Evolutionary conservation across 2,797 vertebrate genomes (phyloP), one percentile per base, ranked within the genome.

Genomic region (Valencia hispanica): DNA sequence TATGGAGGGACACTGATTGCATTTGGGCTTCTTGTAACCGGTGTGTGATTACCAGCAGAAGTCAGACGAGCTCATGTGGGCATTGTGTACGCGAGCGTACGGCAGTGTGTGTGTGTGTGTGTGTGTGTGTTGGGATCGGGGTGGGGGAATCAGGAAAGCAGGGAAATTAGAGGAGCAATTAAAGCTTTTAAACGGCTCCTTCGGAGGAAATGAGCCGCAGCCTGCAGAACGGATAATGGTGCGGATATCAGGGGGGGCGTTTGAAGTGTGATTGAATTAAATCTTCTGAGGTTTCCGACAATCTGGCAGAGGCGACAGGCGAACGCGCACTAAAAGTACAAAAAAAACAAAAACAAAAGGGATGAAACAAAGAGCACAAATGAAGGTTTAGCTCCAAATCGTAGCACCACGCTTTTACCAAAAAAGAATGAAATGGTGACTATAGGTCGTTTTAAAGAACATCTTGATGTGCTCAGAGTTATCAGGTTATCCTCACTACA

Each of bases 161-260:
- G 86, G 82, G 87, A 89, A 89, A 92, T 91, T 88, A 85, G 86
- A 88, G 83, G 51, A 83, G 77, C 89, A 88, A 89, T 92, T 94
- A 91, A 68, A 72, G 88, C 84, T 79, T 87, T 89, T 87, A 86
- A 93, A 93, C 91, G 90, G 88, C 85, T 92, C 93, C 94, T 95
- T 90, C 72, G 88, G 92, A 92, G 94, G 93, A 95, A 94, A 94
- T 89, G 88, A 91, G 89, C 86, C 39, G 80, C 78, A 36, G 86
- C 77, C 83, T 82, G 79, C 73, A 30, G 73, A 81, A 86, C 85
- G 72, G 88, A 92, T 86, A 85, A 88, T 70, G 10, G 61, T n/a
- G 70, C 77, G 50, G 89, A 91, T 84, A 83, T 83, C 84, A 77
- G 53, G 63, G 82, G n/a, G 85, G 87, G 32, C 80, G 72, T 81